Conservation (phyloP, 2,113 vertebrate genomes). For the Mobula hypostoma region DNA sequence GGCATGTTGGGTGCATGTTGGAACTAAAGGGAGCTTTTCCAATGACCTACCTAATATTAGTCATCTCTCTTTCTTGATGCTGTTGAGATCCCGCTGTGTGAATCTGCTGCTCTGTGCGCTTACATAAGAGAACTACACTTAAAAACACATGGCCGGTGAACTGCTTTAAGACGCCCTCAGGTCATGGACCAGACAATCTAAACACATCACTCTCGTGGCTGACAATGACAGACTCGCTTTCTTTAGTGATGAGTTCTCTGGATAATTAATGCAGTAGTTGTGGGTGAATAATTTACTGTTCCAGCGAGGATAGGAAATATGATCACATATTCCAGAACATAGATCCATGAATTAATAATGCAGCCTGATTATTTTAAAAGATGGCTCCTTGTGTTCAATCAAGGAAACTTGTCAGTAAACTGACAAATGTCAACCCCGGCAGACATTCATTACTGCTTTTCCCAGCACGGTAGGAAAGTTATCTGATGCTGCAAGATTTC, state of each 20-base stretch:
- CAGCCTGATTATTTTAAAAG: neutral
- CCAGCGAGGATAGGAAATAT: neutral
- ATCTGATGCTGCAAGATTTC: neutral
- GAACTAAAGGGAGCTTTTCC: neutral
- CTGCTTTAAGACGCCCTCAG: neutral
- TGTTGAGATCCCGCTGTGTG: neutral
- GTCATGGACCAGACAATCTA: too few relatives aligned
- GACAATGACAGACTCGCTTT: neutral
- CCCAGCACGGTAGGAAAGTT: too few relatives aligned
- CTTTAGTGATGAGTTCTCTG: neutral
- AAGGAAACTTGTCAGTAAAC: neutral
- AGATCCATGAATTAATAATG: neutral
- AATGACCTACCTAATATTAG: neutral
- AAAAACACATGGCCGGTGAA: neutral
- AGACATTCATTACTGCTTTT: neutral
- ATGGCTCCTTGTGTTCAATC: neutral
- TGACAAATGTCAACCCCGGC: neutral
- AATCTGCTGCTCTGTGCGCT: neutral
- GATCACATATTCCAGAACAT: neutral
- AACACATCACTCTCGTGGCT: neutral
- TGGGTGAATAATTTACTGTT: neutral
- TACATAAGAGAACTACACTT: neutral
- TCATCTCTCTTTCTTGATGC: neutral
- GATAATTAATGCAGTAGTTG: neutral
- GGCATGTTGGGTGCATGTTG: neutral